Evolutionary conservation across 1,140 invertebrate species (phyloP), one percentile per base, ranked within the genome.

Genomic region (Plodia interpunctella): DNA sequence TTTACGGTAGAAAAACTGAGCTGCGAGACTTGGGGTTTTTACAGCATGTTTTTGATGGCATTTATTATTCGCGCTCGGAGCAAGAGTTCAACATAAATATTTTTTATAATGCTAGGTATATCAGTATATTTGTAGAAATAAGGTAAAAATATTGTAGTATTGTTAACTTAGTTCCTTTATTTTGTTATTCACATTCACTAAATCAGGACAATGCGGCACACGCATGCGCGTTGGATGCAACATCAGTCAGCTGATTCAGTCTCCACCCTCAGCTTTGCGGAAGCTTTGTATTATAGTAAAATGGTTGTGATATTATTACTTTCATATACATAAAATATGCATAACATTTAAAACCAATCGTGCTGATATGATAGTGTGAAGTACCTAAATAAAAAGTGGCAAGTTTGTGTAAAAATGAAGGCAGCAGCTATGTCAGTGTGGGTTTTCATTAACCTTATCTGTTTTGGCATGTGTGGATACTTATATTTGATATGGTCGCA

Each of bases 401-500:
- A 25, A 25, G 21, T n/a, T n/a, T n/a, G n/a, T 25, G n/a, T n/a
- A 55, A 64, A 55, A 67, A 94, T 94, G 93, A 91, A 92, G 75
- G 90, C 92, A 15, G 87, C 93, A 0, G 93, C 92, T 0, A 90
- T 94, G 62, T 92, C 92, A 19, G 92, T 94, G 55, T 94, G 93
- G 92, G 90, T 94, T 63, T 94, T 94, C 69, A 92, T 94, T 59
- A 94, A 94, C 79, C 83, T 94, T 25, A 86, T 94, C 18, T 91
- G 94, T 72, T 92, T 94, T 67, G 93, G 93, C 11, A 94, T 94
- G 91, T 92, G 93, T 65, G 92, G 93, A 30, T 94, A 94, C 76
- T 91, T 94, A 59, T 94, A 94, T 74, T 77, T 94, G 18, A 90
- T 94, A 49, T 94, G 93, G 93, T 92, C 92, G 0, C 92, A 94